Evolutionary conservation across 2,888 invertebrate genomes (phyloP).

Genomic region (Galerucella pusilla): DNA sequence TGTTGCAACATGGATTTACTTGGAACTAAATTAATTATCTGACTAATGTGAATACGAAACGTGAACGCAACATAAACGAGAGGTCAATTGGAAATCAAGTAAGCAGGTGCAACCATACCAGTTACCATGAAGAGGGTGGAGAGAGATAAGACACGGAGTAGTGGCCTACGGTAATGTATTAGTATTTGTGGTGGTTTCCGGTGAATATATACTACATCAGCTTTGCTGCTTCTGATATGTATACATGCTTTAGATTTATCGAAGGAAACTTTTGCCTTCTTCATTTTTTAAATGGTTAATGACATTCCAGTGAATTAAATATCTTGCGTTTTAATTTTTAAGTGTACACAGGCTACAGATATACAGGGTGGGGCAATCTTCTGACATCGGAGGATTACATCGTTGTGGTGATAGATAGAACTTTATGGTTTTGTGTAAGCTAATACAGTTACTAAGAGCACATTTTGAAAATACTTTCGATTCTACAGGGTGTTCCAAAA

Average conservation of each 20-base stretch:
- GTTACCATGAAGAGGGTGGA: not conserved
- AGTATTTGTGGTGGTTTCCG: slow-evolving; percentile 11
- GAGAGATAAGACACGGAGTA: not conserved
- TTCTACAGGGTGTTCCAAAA: too few relatives aligned
- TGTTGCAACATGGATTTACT: not conserved
- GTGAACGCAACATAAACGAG: slow-evolving; percentile 1
- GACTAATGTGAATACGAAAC: slow-evolving; percentile 2
- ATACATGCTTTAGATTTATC: not conserved
- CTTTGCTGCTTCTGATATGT: not conserved
- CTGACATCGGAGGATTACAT: too few relatives aligned
- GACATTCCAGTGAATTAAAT: not conserved
- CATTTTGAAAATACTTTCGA: too few relatives aligned
- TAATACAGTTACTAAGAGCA: too few relatives aligned
- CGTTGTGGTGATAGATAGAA: too few relatives aligned
- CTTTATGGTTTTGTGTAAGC: too few relatives aligned
- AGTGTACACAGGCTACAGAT: not conserved
- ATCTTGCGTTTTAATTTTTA: not conserved
- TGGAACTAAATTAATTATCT: not conserved
- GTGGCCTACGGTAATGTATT: slow-evolving; percentile 2
- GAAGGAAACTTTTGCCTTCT: not conserved
- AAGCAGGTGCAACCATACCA: slow-evolving; percentile 15
- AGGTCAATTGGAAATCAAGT: slow-evolving; percentile 8
- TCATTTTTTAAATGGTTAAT: not conserved
- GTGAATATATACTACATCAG: slow-evolving; percentile 1
- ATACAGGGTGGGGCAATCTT: too few relatives aligned